Evolutionary conservation across 1,140 invertebrate genomes (phyloP), one percentile per base, ranked within the genome.

Genomic region (Trinorchestia longiramus): DNA sequence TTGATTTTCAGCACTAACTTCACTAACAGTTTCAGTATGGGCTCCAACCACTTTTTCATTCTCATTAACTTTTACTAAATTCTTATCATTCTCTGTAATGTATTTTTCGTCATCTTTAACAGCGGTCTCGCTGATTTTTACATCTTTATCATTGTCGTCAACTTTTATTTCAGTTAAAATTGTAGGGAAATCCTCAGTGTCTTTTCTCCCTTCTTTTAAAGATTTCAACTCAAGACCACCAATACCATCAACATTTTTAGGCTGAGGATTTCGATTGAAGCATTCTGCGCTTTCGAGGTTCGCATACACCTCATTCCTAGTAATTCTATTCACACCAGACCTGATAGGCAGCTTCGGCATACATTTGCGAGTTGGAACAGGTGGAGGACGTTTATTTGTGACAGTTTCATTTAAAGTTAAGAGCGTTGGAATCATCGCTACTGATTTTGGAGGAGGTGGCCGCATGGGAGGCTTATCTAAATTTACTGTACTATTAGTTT

Each of bases 331-430:
- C 15, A 40, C 6, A 45, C 43, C 19, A 11, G 44, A 36, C 40
- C 43, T 43, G 36, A 0, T 28, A 8, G 92, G 43, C 36, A 94
- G 36, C 41, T 43, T 42, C 19, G 92, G 44, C 19, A 94, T 0
- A 45, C 36, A 94, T 45, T 47, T 94, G 40, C 92, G 43, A 3
- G 92, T 45, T 23, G 92, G 92, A n/a, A 94, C 92, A 94, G 92
- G 92, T 6, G 92, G 92, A 94, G 92, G 92, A n/a, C 92, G 92
- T 36, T 94, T 91, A 28, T 23, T n/a, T 36, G 92, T 94, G 3
- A 94, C 15, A 42, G 88, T n/a, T 94, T 94, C 92, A 43, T 44
- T 45, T 36, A 94, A 28, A 6, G 43, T 45, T 45, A 94, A 43
- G 41, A 94, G 3, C 1, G 92, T 94, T 11, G 92, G 92, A 47